A percentile compares a stretch with the other conserved stretches of the same genome.
phyloP scores from a whole-genome alignment of 2,888 invertebrate species.

The Drosophila subquinaria region DNA sequence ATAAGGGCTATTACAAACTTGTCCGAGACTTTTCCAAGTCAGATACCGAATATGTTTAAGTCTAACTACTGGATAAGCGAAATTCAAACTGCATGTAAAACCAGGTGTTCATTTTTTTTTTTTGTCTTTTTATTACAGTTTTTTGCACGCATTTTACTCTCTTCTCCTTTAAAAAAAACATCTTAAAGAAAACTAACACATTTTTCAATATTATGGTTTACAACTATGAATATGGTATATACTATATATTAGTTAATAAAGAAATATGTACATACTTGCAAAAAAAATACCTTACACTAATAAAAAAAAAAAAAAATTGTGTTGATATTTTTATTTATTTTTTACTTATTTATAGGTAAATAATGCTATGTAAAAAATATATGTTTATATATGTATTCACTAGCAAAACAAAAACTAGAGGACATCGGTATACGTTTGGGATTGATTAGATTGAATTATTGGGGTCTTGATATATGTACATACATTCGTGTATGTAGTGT shows the following conservation, averaged over 20 bases:
- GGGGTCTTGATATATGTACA: not conserved
- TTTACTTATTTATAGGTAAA: conserved; percentile 2
- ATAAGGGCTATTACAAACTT: too few relatives aligned
- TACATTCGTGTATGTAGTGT: conserved; percentile 12
- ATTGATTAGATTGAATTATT: conserved; percentile 58
- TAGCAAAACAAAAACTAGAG: conserved; percentile 57
- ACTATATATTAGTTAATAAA: conserved; percentile 34
- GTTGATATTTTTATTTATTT: conserved; percentile 37
- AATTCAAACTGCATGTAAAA: not conserved
- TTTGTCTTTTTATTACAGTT: conserved; percentile 36
- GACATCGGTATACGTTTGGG: conserved; percentile 46
- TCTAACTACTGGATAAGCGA: too few relatives aligned
- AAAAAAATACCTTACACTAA: conserved; percentile 59
- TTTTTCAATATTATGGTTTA: conserved; percentile 50
- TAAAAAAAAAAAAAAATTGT: conserved; percentile 60
- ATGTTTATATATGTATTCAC: conserved; percentile 27
- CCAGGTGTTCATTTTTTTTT: not conserved
- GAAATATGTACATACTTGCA: conserved; percentile 69
- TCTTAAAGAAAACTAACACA: conserved; percentile 77
- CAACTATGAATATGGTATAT: conserved; percentile 11
- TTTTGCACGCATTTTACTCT: conserved; percentile 23
- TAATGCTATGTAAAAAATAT: conserved; percentile 1
- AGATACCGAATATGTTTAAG: too few relatives aligned
- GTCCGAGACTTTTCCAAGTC: too few relatives aligned
- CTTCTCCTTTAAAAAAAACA: conserved; percentile 57